Base-by-base conservation (phyloP, 2,888 invertebrate genomes). In the Thelaira solivaga region DNA sequence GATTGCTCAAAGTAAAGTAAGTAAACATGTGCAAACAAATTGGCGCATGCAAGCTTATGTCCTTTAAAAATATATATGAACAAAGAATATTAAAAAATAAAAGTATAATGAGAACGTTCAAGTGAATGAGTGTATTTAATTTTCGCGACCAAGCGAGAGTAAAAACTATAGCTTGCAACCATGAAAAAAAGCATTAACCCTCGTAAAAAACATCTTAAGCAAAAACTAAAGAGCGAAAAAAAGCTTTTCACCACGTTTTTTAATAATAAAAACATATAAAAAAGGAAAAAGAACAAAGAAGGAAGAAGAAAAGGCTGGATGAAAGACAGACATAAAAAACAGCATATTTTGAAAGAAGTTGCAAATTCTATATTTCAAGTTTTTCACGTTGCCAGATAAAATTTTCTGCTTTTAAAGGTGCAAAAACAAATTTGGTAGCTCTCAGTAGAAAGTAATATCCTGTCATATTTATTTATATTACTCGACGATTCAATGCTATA, bases 241-340 rank as follows among this genome's bases (percentile, higher is more conserved):
- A 61, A 76, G 76, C 76, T 76, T 76, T 76, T 76, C 76, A 72
- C 76, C 76, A 76, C 55, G 34, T 8, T 13, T 24, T 13, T 41
- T 29, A n/a, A n/a, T n/a, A n/a, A n/a, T n/a, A n/a, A n/a, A n/a
- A n/a, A n/a, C n/a, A 13, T 20, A n/a, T 2, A 13, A 26, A 64
- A 39, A 6, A 36, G 16, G n/a, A 22, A 22, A 0, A 39, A 51
- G 20, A 13, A 3, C 4, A 20, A 24, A n/a, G n/a, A 22, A 39
- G n/a, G 11, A 13, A 43, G 2, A n/a, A 16, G 20, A 20, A 4
- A n/a, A 13, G 22, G 18, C 6, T 29, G 22, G 6, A 11, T n/a
- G 6, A 39, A 7, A 57, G 13, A 8, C 20, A 22, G 22, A n/a
- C 39, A 41, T 20, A 13, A n/a, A 61, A 61, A 43, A 18, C 13